phyloP scores from a whole-genome alignment of 2,888 invertebrate genomes.

The Xylocampa areola region DNA sequence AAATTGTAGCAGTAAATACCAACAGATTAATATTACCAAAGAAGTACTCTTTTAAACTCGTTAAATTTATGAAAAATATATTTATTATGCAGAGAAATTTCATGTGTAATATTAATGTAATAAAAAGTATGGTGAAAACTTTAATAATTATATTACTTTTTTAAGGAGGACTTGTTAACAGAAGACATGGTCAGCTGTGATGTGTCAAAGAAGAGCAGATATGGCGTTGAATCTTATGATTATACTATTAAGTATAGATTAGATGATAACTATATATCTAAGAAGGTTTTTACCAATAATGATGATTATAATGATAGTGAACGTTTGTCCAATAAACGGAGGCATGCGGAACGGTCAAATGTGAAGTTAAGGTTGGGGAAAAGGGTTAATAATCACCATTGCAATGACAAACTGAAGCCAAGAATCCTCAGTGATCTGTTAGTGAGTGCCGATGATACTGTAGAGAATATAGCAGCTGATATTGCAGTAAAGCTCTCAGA shows the following conservation, averaged over 20 bases:
- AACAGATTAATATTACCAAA: too few relatives aligned
- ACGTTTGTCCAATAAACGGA: constrained; percentile 88
- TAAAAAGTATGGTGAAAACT: too few relatives aligned
- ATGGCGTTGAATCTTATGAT: constrained; percentile 94
- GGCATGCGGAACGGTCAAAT: constrained; percentile 89
- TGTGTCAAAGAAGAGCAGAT: constrained; percentile 91
- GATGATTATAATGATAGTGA: constrained; percentile 64
- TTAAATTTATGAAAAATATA: too few relatives aligned
- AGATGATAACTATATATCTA: constrained; percentile 84
- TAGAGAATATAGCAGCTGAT: constrained; percentile 91
- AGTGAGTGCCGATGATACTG: constrained; percentile 84
- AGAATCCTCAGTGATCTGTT: constrained; percentile 90
- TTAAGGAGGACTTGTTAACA: constrained; percentile 94
- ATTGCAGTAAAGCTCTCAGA: constrained; percentile 93
- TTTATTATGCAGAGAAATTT: too few relatives aligned
- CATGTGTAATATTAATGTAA: too few relatives aligned
- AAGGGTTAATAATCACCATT: constrained; percentile 80
- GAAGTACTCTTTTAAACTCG: too few relatives aligned
- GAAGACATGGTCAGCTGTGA: constrained; percentile 94
- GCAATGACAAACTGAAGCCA: constrained; percentile 87
- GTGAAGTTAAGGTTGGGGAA: constrained; percentile 89
- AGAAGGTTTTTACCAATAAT: constrained; percentile 77
- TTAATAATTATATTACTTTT: constrained; percentile 55
- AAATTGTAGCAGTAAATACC: too few relatives aligned
- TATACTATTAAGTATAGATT: constrained; percentile 91